Evolutionary conservation across 2,888 invertebrate genomes (phyloP).

Genomic region (Morinoia aosen): DNA sequence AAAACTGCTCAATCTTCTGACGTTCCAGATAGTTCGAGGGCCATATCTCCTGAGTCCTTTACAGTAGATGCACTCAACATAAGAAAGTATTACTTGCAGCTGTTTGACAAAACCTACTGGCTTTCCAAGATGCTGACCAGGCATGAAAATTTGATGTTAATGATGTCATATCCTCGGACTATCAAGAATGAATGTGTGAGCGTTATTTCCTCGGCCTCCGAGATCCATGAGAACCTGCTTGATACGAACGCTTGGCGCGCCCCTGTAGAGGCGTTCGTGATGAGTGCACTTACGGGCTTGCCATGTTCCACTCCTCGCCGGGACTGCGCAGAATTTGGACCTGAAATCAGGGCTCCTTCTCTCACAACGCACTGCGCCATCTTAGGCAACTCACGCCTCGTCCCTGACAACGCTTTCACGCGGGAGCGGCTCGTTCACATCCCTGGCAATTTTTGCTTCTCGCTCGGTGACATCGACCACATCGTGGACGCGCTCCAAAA

Average conservation of each 20-base stretch:
- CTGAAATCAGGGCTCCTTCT: neutral
- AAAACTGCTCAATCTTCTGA: neutral
- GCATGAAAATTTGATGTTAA: neutral
- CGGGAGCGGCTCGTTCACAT: slow-evolving; percentile 14
- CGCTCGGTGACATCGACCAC: neutral
- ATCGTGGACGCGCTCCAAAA: neutral
- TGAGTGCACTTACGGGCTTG: neutral
- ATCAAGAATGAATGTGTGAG: neutral
- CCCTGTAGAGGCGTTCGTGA: neutral
- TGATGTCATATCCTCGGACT: neutral
- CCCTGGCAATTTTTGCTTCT: neutral
- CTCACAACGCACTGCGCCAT: slow-evolving; percentile 6
- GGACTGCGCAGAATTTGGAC: neutral
- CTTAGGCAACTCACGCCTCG: neutral
- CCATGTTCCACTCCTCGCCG: neutral
- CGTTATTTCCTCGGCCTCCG: neutral
- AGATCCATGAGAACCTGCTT: neutral
- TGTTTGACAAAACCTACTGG: neutral
- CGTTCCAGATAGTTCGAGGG: neutral
- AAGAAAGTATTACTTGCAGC: neutral
- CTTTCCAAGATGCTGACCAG: neutral
- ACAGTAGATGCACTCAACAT: neutral
- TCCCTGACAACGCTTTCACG: slow-evolving; percentile 16
- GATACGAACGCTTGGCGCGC: neutral
- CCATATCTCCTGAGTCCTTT: neutral